Evolutionary conservation across 2,797 vertebrate species (phyloP), one percentile per base, ranked within the genome.

Genomic region (Pseudotriccus pelzelni): DNA sequence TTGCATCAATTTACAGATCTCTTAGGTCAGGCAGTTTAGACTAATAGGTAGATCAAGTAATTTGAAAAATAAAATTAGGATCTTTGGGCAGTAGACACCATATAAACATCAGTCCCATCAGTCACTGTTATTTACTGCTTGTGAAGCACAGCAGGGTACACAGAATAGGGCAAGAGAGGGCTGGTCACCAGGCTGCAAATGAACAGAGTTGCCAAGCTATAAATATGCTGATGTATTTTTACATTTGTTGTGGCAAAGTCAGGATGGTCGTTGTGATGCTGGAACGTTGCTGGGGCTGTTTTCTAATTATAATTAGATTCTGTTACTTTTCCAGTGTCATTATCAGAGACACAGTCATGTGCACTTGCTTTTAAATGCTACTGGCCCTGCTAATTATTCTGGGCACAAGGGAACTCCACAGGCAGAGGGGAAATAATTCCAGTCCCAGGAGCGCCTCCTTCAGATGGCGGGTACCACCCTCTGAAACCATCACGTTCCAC

Each of bases 141-240:
- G 64, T 72, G 91, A 84, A 92, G 64, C 41, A 36, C 60, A 79
- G 53, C 77, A 92, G 88, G 68, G 74, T 36, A 25, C 62, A 82
- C 59, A 70, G 84, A 84, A 80, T 0, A 94, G 90, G 72, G 83
- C 86, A 83, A 66, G 86, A 88, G 72, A 63, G 58, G 83, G 49
- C 39, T 81, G 4, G 9, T 85, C 93, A 79, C 60, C 6, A 0
- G 76, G 73, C 73, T 86, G 70, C 82, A 91, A 91, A 63, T 30
- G 79, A 76, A 78, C 85, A 78, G 95, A 93, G 89, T 52, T 94
- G 77, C 84, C 91, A 92, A 87, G 89, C 96, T 97, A 97, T 97
- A 97, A 97, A 97, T 97, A 97, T 36, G 66, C 75, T 64, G 93
- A 91, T 96, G 69, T 96, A 97, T 97, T 97, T 96, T 97, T 96